Evolutionary conservation across 2,797 vertebrate species (phyloP).

Genomic region (Cephalopachus bancanus): DNA sequence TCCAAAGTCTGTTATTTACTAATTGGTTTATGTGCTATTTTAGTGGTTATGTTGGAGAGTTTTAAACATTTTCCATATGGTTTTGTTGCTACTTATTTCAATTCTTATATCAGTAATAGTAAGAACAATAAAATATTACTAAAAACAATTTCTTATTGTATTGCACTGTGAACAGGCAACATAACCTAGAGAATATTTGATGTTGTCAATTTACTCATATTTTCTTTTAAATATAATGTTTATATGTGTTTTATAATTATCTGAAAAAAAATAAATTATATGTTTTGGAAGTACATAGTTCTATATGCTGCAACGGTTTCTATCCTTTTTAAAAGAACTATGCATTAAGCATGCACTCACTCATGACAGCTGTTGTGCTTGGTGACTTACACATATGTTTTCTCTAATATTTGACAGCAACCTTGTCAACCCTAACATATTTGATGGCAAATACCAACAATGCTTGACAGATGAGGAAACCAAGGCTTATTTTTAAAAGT

Average conservation of each 20-base stretch:
- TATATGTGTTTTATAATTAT: not conserved
- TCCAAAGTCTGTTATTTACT: constrained; percentile 23
- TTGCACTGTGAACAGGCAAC: not conserved
- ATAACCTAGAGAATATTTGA: not conserved
- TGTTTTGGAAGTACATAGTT: not conserved
- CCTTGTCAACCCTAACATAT: not conserved
- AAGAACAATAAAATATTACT: not conserved
- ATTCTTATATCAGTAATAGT: not conserved
- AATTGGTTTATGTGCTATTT: not conserved
- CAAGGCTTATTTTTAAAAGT: not conserved
- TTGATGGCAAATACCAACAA: not conserved
- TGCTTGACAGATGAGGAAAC: not conserved
- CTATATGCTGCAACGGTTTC: not conserved
- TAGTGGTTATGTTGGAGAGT: not conserved
- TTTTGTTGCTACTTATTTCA: not conserved
- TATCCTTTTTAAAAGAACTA: not conserved
- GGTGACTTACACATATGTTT: not conserved
- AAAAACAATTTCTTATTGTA: not conserved
- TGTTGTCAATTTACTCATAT: not conserved
- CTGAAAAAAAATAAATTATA: not conserved
- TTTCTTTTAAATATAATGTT: not conserved
- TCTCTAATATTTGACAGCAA: not conserved
- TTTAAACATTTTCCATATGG: not conserved
- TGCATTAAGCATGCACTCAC: not conserved
- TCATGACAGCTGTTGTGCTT: not conserved